Evolutionary conservation across 2,888 invertebrate genomes (phyloP), one percentile per base, ranked within the genome.

Genomic region (Notodonta ziczac): DNA sequence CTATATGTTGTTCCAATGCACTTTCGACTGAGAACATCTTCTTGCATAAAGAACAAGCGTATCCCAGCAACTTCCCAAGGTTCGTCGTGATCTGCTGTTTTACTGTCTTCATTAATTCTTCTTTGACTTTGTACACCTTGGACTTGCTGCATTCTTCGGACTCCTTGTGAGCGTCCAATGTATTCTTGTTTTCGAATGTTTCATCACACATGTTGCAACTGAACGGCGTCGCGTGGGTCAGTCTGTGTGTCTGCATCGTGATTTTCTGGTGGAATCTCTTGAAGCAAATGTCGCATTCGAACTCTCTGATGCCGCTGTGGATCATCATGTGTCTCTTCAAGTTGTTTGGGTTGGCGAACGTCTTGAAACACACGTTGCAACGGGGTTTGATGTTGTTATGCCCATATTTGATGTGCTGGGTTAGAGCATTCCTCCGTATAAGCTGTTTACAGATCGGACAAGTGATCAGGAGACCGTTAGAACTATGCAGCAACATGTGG

Each of bases 261-360:
- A 91, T 92, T 74, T 93, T 94, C 58, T 94, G 94, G 60, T 89
- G 89, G 75, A 94, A 94, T 44, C 89, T 77, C 65, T 93, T 94
- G 12, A 79, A 82, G 69, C 94, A 94, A 10, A 94, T 84, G 60
- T 93, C 93, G 76, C 94, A 94, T 70, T 89, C 88, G 66, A 90
- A 94, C n/a, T 92, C 90, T 66, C 87, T 85, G 2, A 90, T 74
- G 0, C 92, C 94, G 0, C 77, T 87, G 62, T 94, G 94, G 8
- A 93, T 94, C 88, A 91, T 89, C 90, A 93, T 91, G 71, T 94
- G 94, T 0, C 94, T 87, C 78, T 93, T 94, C 24, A 94, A 77
- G 65, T 94, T 94, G 66, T 93, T 92, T 0, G 90, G 89, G 69
- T 93, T 94, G 0, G 94, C 94, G 79, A 94, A 94, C 13, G 94